phyloP scores from a whole-genome alignment of 2,888 invertebrate species.

The Sclerodermus sp. region DNA sequence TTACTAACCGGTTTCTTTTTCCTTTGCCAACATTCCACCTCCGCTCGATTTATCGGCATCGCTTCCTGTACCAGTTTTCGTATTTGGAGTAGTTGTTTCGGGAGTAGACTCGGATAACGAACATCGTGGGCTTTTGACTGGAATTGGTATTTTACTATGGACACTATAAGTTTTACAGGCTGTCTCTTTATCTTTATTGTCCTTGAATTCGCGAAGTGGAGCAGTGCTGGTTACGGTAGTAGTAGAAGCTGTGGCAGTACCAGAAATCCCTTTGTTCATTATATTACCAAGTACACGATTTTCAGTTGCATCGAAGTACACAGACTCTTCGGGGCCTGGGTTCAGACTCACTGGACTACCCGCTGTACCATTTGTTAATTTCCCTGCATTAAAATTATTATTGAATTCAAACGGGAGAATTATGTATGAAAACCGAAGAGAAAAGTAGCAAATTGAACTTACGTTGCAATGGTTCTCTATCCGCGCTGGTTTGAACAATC shows the following conservation, averaged over 20 bases:
- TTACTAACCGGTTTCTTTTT: conserved; percentile 51
- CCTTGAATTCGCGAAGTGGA: conserved; percentile 42
- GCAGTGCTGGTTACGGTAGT: conserved; percentile 32
- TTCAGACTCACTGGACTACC: conserved; percentile 58
- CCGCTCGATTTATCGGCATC: conserved; percentile 41
- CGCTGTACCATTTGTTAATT: conserved; percentile 51
- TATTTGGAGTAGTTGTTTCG: conserved; percentile 45
- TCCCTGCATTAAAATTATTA: conserved; percentile 32
- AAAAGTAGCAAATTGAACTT: conserved; percentile 6
- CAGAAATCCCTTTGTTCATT: conserved; percentile 37
- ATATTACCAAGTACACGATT: conserved; percentile 58
- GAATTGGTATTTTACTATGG: conserved; percentile 69
- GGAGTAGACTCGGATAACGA: conserved; percentile 51
- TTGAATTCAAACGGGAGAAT: not conserved
- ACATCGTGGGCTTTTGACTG: conserved; percentile 58
- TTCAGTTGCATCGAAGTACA: conserved; percentile 81
- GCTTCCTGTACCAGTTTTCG: conserved; percentile 41
- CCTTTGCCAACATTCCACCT: conserved; percentile 34
- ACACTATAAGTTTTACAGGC: conserved; percentile 56
- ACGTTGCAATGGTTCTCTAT: conserved; percentile 54
- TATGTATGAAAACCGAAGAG: not conserved
- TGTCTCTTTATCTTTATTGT: conserved; percentile 40
- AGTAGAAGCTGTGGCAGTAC: conserved; percentile 33
- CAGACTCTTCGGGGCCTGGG: conserved; percentile 71
- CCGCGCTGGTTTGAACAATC: conserved; percentile 52